Evolutionary conservation across 2,113 vertebrate genomes (phyloP).

Genomic region (Haemorhous mexicanus): DNA sequence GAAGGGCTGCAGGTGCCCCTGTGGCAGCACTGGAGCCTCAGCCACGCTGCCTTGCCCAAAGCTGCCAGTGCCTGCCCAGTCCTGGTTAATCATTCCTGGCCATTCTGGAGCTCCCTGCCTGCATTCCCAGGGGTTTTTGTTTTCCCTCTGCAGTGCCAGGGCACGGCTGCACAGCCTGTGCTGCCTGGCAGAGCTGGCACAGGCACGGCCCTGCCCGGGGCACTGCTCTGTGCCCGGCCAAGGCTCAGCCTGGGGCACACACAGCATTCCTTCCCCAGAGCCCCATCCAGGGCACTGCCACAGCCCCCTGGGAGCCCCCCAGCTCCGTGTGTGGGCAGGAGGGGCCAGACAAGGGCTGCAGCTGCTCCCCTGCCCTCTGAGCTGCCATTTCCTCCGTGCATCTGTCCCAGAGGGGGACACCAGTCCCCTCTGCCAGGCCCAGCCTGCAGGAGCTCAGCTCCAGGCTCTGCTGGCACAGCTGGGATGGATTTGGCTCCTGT

Average conservation of each 20-base stretch:
- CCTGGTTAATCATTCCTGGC: constrained; percentile 40
- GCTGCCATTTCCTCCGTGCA: background rate
- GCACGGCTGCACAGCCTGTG: background rate
- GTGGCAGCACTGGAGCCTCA: no score
- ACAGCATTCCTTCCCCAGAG: background rate
- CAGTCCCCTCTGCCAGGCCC: background rate
- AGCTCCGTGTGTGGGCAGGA: accelerated
- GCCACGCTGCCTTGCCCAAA: background rate
- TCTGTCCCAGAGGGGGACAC: background rate
- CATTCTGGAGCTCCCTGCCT: background rate
- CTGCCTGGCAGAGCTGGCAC: background rate
- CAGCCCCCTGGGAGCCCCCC: background rate
- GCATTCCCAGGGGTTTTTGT: background rate
- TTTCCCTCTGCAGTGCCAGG: background rate
- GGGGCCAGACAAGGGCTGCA: background rate
- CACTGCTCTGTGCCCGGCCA: background rate
- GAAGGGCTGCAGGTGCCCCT: no score
- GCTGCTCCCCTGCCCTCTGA: background rate
- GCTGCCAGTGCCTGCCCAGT: background rate
- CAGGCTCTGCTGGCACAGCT: background rate
- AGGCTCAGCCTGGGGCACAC: accelerated
- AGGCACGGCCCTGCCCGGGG: background rate
- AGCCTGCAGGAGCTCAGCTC: background rate
- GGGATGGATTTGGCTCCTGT: background rate
- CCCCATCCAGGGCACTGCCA: no score